Evolutionary conservation across 2,113 vertebrate genomes (phyloP).

Genomic region (Epinephelus lanceolatus): DNA sequence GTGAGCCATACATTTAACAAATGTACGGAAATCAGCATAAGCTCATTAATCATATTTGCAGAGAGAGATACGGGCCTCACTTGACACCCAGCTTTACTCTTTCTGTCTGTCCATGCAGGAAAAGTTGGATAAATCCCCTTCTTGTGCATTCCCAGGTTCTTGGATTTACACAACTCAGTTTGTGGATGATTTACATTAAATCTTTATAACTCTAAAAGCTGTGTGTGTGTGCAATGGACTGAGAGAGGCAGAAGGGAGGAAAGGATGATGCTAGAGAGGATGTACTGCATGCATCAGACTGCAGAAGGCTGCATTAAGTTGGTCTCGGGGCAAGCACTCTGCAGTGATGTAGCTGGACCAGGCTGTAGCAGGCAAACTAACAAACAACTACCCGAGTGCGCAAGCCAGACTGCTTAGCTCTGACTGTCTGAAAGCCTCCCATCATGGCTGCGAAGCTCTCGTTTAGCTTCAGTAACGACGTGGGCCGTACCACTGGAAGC

Average conservation of each 20-base stretch:
- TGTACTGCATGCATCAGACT: slow-evolving; percentile 37
- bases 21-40: slow-evolving; percentile 46
- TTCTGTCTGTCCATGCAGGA: neutral
- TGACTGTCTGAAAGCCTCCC: slow-evolving; percentile 49
- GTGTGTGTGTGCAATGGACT: slow-evolving; percentile 3
- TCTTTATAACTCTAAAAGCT: slow-evolving; percentile 54
- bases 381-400: slow-evolving; percentile 36
- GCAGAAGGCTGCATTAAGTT: slow-evolving; percentile 57
- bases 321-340: slow-evolving; percentile 54
- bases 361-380: slow-evolving; percentile 39
- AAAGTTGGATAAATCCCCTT: slow-evolving; percentile 19
- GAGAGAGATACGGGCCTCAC: slow-evolving; percentile 29
- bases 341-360: slow-evolving; percentile 48
- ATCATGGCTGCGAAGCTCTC: slow-evolving; percentile 29
- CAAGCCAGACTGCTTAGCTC: slow-evolving; percentile 48
- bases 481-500: slow-evolving; percentile 26
- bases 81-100: neutral
- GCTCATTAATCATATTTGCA: slow-evolving; percentile 45
- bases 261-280: slow-evolving; percentile 22
- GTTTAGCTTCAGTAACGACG: slow-evolving; percentile 42
- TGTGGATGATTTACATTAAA: slow-evolving; percentile 53
- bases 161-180: slow-evolving; percentile 46
- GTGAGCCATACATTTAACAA: slow-evolving; percentile 43
- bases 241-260: slow-evolving; percentile 24
- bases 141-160: slow-evolving; percentile 14